Evolutionary conservation across 2,888 invertebrate genomes (phyloP).

Genomic region (Cremastobaeus sp.): DNA sequence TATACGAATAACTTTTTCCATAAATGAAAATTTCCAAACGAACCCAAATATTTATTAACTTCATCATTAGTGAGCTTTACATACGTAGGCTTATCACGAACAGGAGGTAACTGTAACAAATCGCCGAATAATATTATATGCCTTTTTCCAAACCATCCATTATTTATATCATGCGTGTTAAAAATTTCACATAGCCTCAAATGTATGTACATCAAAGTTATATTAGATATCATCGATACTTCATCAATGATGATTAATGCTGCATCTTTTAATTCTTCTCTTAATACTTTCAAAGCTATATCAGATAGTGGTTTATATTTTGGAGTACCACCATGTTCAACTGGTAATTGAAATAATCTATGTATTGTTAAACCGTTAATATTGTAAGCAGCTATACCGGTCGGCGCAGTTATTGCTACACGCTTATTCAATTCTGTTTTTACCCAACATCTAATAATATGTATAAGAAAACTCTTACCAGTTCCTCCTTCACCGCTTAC

Average conservation of each 20-base stretch:
- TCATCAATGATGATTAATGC: slow-evolving; percentile 55
- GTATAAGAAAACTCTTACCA: slow-evolving; percentile 68
- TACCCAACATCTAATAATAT: slow-evolving; percentile 66
- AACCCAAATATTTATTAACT: slow-evolving; percentile 61
- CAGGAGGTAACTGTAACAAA: slow-evolving; percentile 67
- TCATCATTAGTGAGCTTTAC: slow-evolving; percentile 50
- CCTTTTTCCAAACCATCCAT: slow-evolving; percentile 68
- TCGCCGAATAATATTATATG: slow-evolving; percentile 68
- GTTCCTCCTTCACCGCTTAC: slow-evolving; percentile 68
- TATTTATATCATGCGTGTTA: background rate
- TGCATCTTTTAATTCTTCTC: slow-evolving; percentile 46
- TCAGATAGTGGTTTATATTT: slow-evolving; percentile 67
- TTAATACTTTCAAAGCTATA: slow-evolving; percentile 59
- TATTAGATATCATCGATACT: no score
- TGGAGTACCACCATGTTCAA: slow-evolving; percentile 29
- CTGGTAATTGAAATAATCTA: slow-evolving; percentile 31
- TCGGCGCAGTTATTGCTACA: slow-evolving; percentile 67
- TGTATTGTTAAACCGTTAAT: slow-evolving; percentile 70
- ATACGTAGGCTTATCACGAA: slow-evolving; percentile 65
- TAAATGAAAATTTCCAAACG: slow-evolving; percentile 45
- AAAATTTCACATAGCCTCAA: background rate
- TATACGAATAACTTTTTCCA: slow-evolving; percentile 67
- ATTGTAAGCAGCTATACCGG: slow-evolving; percentile 71
- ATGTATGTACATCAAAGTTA: background rate
- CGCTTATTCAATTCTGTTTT: slow-evolving; percentile 49